phyloP scores from a whole-genome alignment of 2,113 vertebrate species.

The Hippocampus comes region DNA sequence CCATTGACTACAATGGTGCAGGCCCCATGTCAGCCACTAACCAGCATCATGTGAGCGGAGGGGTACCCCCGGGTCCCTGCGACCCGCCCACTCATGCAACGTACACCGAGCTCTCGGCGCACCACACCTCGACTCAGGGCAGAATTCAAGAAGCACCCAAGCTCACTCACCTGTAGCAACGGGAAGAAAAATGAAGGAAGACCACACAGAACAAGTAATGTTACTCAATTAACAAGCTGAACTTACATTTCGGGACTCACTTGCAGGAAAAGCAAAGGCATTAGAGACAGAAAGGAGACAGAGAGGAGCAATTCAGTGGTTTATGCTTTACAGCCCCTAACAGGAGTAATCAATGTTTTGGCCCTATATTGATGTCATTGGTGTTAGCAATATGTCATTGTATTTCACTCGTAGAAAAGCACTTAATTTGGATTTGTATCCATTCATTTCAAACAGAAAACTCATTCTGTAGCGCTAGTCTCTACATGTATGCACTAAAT shows the following conservation, averaged over 20 bases:
- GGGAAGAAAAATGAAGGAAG: conserved; percentile 53
- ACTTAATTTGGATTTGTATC: background rate
- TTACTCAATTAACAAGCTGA: conserved; percentile 49
- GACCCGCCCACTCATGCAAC: conserved; percentile 85
- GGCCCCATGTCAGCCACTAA: conserved; percentile 80
- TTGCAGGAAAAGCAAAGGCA: conserved; percentile 24
- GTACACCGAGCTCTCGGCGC: conserved; percentile 92
- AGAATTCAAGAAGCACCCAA: conserved; percentile 99
- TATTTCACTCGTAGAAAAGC: background rate
- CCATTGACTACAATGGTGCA: conserved; percentile 92
- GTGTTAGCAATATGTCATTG: conserved; percentile 11
- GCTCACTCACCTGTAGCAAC: conserved; percentile 96
- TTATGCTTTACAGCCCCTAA: conserved; percentile 36
- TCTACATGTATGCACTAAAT: background rate
- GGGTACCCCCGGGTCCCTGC: conserved; percentile 75
- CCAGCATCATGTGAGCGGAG: conserved; percentile 78
- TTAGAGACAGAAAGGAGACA: conserved; percentile 21
- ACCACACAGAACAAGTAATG: conserved; percentile 36
- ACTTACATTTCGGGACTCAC: conserved; percentile 40
- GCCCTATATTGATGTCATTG: conserved; percentile 14
- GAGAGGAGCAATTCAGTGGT: conserved; percentile 61
- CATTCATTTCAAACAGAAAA: background rate
- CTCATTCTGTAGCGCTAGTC: background rate
- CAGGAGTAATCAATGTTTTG: conserved; percentile 10
- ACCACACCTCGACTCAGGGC: conserved; percentile 94